A percentile compares a stretch with the other conserved stretches of the same genome.
Conservation (phyloP, 1,140 invertebrate genomes). For the Dinoponera quadriceps region DNA sequence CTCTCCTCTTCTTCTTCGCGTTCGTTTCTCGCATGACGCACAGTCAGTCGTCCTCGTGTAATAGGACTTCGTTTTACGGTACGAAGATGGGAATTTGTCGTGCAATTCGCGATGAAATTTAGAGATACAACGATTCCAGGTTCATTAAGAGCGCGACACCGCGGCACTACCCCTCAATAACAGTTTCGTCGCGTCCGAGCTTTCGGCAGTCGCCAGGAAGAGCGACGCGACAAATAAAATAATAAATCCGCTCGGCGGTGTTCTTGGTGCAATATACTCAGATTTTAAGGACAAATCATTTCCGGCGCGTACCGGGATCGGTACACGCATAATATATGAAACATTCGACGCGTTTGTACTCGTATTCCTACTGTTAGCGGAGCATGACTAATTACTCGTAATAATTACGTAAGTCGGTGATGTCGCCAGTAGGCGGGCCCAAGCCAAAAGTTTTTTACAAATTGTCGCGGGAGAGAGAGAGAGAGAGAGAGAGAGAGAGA, state of each 20-base stretch:
- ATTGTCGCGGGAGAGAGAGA: slow-evolving; percentile 2
- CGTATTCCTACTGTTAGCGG: slow-evolving; percentile 37
- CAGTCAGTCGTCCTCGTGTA: neutral
- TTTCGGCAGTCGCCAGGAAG: neutral
- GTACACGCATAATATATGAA: neutral
- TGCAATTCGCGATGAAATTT: slow-evolving; percentile 25
- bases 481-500: neutral
- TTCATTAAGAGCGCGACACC: neutral
- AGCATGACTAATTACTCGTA: slow-evolving; percentile 31
- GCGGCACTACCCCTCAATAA: neutral
- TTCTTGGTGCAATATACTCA: slow-evolving; percentile 36
- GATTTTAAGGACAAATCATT: slow-evolving; percentile 8
- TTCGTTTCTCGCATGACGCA: neutral
- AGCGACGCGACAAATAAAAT: neutral
- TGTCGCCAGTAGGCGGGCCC: slow-evolving; percentile 17
- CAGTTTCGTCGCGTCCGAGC: neutral
- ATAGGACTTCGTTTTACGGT: slow-evolving; percentile 15
- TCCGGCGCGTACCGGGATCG: neutral
- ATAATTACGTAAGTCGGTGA: slow-evolving; percentile 51
- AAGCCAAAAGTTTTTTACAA: slow-evolving; percentile 57
- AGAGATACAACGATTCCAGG: slow-evolving; percentile 42
- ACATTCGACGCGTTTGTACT: slow-evolving; percentile 42
- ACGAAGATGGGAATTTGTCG: slow-evolving; percentile 5
- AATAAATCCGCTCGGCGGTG: neutral
- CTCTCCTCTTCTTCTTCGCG: too few species aligned